These are phyloP conservation scores for Hippocampus zosterae DNA, from an alignment of 2,113 vertebrate species.

Conservation along the genomic window DNA sequence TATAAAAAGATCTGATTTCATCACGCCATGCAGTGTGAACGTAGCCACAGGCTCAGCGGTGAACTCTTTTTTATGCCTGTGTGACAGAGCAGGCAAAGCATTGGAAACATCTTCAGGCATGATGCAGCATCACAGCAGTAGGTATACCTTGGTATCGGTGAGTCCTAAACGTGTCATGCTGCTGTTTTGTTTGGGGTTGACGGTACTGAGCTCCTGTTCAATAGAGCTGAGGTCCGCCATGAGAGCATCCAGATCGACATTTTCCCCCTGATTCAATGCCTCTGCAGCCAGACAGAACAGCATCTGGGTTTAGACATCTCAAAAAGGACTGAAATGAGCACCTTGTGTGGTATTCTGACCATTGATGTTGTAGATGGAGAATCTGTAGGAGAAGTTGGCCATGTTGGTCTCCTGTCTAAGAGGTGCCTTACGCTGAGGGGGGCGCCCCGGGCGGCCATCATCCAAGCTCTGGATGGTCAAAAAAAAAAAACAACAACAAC, in stretches of 20 bases:
- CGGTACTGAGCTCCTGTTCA: slow-evolving; percentile 92
- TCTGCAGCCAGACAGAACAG: slow-evolving; percentile 71
- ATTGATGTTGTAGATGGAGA: slow-evolving; percentile 98
- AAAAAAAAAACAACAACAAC: not conserved
- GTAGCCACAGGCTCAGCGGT: too few species aligned
- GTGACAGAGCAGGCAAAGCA: too few species aligned
- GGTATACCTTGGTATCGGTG: slow-evolving; percentile 61
- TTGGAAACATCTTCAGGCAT: not conserved
- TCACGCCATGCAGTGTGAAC: too few species aligned
- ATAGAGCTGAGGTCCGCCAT: slow-evolving; percentile 98
- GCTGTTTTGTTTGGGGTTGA: slow-evolving; percentile 77
- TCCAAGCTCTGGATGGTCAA: slow-evolving; percentile 80
- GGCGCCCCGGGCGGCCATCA: slow-evolving; percentile 77
- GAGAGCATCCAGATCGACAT: slow-evolving; percentile 92
- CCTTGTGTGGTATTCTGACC: slow-evolving; percentile 68
- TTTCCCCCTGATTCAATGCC: slow-evolving; percentile 92
- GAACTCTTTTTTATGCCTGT: too few species aligned
- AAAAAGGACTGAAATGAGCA: not conserved
- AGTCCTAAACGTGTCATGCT: slow-evolving; percentile 68
- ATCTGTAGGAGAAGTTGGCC: slow-evolving; percentile 96
- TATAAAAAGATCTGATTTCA: too few species aligned
- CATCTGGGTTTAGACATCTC: not conserved
- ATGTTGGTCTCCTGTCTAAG: slow-evolving; percentile 93
- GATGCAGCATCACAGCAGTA: not conserved
- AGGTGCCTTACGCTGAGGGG: slow-evolving; percentile 82